These are phyloP conservation scores for Sylvilagus bachmani DNA, from an alignment of 2,113 vertebrate genomes.

Conservation along the genomic window DNA sequence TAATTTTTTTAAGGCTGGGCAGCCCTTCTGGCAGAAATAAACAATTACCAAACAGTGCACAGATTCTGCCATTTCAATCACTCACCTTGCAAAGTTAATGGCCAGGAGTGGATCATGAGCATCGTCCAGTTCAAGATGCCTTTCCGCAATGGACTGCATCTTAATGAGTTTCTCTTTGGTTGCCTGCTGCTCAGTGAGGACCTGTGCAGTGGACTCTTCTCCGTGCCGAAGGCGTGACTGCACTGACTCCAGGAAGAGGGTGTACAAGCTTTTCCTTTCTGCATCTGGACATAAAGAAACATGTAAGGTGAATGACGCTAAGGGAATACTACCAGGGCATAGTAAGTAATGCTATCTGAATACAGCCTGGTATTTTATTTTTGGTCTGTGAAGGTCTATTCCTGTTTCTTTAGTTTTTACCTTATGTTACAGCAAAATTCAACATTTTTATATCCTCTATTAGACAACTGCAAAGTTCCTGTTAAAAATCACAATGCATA, in stretches of 20 bases:
- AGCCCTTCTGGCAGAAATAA: constrained; percentile 14
- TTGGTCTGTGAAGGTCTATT: neutral
- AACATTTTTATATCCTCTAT: neutral
- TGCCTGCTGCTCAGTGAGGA: constrained; percentile 91
- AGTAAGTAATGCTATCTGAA: neutral
- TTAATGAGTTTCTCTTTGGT: constrained; percentile 94
- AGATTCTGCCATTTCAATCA: neutral
- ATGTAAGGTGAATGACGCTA: neutral
- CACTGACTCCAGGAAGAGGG: constrained; percentile 95
- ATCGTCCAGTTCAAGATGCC: constrained; percentile 94
- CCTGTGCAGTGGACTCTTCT: constrained; percentile 89
- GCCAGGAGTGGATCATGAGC: constrained; percentile 95
- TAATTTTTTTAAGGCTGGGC: neutral
- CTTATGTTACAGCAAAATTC: neutral
- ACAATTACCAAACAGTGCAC: neutral
- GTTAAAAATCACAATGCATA: neutral
- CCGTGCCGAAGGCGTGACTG: constrained; percentile 94
- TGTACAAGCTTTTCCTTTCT: constrained; percentile 96
- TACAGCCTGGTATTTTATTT: neutral
- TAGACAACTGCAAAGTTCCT: neutral
- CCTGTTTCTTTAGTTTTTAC: neutral
- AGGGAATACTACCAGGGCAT: neutral
- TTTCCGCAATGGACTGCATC: constrained; percentile 96
- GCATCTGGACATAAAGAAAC: constrained; percentile 89
- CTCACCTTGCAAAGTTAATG: constrained; percentile 97